Conservation (phyloP, 2,888 invertebrate species). For the Chymomyza caudatula region DNA sequence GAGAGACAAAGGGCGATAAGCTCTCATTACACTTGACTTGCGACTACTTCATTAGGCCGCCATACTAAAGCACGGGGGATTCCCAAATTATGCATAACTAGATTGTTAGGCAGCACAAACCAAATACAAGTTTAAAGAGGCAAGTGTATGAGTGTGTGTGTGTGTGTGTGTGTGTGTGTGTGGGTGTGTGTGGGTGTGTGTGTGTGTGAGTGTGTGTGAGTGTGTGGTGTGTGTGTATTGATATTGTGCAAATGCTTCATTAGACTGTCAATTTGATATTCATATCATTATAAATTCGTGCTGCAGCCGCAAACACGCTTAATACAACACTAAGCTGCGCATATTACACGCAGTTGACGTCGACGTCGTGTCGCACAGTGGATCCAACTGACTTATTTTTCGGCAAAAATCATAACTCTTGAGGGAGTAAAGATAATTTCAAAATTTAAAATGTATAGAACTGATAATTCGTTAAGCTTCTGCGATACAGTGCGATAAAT, state of each 20-base stretch:
- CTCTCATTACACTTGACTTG: slow-evolving; percentile 58
- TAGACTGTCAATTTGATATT: slow-evolving; percentile 68
- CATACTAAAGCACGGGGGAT: not conserved
- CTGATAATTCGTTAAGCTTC: no score
- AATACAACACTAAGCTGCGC: not conserved
- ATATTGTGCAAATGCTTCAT: slow-evolving; percentile 12
- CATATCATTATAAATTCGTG: slow-evolving; percentile 73
- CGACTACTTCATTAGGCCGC: slow-evolving; percentile 52
- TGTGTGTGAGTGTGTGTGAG: not conserved
- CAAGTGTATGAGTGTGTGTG: not conserved
- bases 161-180: not conserved
- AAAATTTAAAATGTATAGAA: no score
- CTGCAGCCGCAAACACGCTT: not conserved
- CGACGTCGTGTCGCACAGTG: no score
- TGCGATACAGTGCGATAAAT: no score
- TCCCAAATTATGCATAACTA: slow-evolving; percentile 2
- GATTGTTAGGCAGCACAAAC: not conserved
- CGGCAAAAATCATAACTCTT: no score
- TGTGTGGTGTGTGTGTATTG: not conserved
- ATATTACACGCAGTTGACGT: not conserved
- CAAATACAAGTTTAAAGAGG: not conserved
- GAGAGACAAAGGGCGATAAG: slow-evolving; percentile 18
- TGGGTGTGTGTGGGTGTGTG: not conserved
- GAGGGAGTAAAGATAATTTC: no score
- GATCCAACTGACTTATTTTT: no score